These are phyloP conservation scores for Psephotus haematonotus DNA, from an alignment of 2,113 vertebrate genomes.

Conservation along the genomic window DNA sequence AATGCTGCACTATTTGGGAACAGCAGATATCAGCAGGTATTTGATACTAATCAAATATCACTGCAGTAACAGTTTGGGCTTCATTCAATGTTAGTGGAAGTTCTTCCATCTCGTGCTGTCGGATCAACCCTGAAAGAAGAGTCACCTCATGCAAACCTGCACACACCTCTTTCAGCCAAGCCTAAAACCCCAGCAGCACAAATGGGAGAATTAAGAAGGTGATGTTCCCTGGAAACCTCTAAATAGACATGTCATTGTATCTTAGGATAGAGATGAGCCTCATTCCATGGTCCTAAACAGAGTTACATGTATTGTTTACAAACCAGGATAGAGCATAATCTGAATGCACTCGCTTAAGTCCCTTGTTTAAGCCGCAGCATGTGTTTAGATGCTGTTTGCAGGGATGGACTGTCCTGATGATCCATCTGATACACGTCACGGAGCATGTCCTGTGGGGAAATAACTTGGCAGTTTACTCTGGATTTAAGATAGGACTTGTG, in stretches of 20 bases:
- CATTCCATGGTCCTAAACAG: background rate
- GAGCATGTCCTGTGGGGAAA: background rate
- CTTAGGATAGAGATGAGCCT: background rate
- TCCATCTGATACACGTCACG: background rate
- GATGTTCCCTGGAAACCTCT: background rate
- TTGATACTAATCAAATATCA: background rate
- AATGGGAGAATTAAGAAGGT: background rate
- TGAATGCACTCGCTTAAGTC: background rate
- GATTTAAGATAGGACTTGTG: background rate
- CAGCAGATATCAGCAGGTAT: background rate
- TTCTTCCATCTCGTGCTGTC: accelerated
- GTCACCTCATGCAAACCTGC: background rate
- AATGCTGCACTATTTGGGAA: background rate
- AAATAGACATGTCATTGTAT: accelerated
- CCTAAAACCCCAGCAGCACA: background rate
- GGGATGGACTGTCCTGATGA: background rate
- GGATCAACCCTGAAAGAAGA: background rate
- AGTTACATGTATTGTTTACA: background rate
- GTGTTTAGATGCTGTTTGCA: background rate
- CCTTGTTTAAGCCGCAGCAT: background rate
- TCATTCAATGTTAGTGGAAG: background rate
- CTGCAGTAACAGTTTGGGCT: background rate
- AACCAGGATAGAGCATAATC: background rate
- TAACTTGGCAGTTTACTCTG: slow-evolving; percentile 3
- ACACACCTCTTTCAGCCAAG: background rate